Base-by-base conservation (phyloP, 2,113 vertebrate genomes). In the Cyprinus carpio region DNA sequence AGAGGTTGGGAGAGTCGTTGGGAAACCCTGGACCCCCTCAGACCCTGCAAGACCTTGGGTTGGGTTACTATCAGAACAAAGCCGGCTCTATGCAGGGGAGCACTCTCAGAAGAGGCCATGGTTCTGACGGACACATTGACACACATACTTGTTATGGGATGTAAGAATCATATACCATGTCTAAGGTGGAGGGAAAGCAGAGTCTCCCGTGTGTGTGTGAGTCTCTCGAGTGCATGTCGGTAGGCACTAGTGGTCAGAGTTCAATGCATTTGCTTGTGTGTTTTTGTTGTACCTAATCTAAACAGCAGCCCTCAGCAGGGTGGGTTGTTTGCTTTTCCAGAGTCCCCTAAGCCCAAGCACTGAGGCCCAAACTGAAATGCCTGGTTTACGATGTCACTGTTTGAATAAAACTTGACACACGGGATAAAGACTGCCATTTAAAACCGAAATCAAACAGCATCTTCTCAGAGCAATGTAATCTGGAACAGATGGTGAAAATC, bases 21-120 rank as follows among this genome's bases (percentile, higher is more conserved):
- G 88, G 94, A 90, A 94, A 93, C 85, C 89, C 90, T 91, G 94
- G 93, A 93, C 91, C 92, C 93, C 88, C 89, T 88, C 87, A 90
- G 91, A 90, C 89, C 88, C 84, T 87, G 91, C 86, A 77, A 77
- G 86, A 88, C 87, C 87, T 78, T 62, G 91, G 93, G 90, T 94
- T 92, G 87, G 90, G 92, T 95, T 95, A 93, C 93, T 84, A 88
- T 82, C 67, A 88, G 93, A 94, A 95, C 94, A 95, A 94, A 93
- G 91, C 86, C 2, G 82, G 78, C 92, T 93, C 93, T 95, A 93
- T 95, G 88, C 90, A 69, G 8, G 56, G 89, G 89, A 90, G 90
- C 87, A 88, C 90, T 88, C 89, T 92, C 84, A 4, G 88, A 58
- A 88, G 91, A 91, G 90, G 92, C 90, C 87, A 86, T 75, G 90